Evolutionary conservation across 2,888 invertebrate genomes (phyloP), one percentile per base, ranked within the genome.

Genomic region (Nemapogon koenigi): DNA sequence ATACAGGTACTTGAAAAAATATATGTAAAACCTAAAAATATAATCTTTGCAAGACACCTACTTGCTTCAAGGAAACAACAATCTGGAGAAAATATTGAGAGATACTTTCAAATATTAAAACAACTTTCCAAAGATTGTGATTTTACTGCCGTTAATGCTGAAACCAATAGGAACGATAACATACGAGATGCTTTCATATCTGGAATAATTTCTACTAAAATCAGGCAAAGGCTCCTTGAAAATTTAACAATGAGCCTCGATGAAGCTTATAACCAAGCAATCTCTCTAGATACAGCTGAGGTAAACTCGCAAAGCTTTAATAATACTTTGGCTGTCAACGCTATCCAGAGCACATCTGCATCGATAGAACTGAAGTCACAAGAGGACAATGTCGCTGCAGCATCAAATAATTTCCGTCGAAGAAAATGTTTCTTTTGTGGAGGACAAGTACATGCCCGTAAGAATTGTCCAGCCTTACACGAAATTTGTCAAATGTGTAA

Each of bases 261-360:
- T 27, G 13, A 41, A 38, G 41, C 33, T 28, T 35, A 38, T 16
- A 38, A 41, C 14, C 35, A 38, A 35, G 41, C 37, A 13, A n/a
- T 41, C 4, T 38, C 29, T 15, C 11, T 37, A 19, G 38, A 40
- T 32, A 31, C 15, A 3, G 40, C 36, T 6, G 40, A 40, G 14
- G 26, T 31, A 6, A 40, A 17, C 27, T 37, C 37, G 8, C 16
- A 37, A n/a, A 30, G 15, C 4, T 31, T 19, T 30, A 38, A 38
- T 31, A 22, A 6, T 22, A 22, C 4, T 22, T 22, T 10, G 10
- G 10, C 10, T 7, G 10, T 7, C 22, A 10, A 7, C 22, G 22
- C 10, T 22, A 6, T 7, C 4, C 6, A 22, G 22, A 6, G 22
- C 22, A 22, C 4, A 22, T 6, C 4, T 22, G 22, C 10, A 7